Conservation (phyloP, 2,113 vertebrate species). For the Sceloporus undulatus region DNA sequence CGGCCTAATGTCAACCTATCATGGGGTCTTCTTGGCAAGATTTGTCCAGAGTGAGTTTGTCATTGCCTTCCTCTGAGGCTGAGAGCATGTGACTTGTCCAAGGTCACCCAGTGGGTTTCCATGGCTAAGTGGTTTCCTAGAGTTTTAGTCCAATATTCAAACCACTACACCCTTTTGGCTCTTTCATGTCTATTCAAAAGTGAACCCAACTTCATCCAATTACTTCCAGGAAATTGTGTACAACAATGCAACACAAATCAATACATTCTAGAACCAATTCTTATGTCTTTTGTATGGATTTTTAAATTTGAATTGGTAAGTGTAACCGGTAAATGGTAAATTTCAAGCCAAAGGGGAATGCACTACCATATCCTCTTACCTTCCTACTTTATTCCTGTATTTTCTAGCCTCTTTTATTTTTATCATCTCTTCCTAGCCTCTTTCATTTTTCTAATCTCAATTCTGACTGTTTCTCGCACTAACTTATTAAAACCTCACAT, state of each 20-base stretch:
- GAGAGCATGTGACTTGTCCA: too few species aligned
- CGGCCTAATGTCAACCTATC: too few species aligned
- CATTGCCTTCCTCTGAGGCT: too few species aligned
- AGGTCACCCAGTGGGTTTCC: too few species aligned
- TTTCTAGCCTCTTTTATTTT: not conserved
- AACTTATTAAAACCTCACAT: not conserved
- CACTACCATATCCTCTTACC: not conserved
- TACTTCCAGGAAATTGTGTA: not conserved
- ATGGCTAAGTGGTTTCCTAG: not conserved
- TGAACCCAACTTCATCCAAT: not conserved
- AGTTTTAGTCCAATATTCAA: not conserved
- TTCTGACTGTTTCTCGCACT: not conserved
- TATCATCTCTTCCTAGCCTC: not conserved
- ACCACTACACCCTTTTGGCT: not conserved
- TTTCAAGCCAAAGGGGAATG: not conserved
- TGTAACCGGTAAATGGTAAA: not conserved
- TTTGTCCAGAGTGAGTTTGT: too few species aligned
- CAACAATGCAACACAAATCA: not conserved
- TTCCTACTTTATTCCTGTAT: not conserved
- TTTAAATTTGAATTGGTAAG: too few species aligned
- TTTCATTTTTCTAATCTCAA: too few species aligned
- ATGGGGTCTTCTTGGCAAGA: too few species aligned
- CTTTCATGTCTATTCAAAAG: not conserved
- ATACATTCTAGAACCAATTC: too few species aligned
- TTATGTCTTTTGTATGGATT: too few species aligned